Evolutionary conservation across 1,140 invertebrate species (phyloP).

Genomic region (Atta colombica): DNA sequence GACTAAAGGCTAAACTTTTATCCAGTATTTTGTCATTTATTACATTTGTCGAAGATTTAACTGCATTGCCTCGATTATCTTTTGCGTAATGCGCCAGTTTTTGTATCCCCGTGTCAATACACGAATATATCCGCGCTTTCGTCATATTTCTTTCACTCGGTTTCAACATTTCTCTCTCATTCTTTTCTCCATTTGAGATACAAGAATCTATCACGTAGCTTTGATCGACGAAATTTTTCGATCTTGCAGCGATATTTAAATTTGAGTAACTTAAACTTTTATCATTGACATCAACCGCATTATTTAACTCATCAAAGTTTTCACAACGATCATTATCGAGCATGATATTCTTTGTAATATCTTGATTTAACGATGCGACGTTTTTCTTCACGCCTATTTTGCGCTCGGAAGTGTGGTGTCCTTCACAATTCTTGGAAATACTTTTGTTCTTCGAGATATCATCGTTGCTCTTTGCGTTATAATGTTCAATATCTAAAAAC

Average conservation of each 20-base stretch:
- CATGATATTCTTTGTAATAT: background rate
- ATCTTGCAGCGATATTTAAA: slow-evolving; percentile 1
- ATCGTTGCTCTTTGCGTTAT: background rate
- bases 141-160: background rate
- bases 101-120: background rate
- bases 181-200: background rate
- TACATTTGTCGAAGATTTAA: background rate
- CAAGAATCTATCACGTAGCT: background rate
- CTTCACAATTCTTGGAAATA: background rate
- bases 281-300: background rate
- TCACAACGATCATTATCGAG: background rate
- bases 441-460: background rate
- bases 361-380: background rate
- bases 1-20: background rate
- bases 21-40: background rate
- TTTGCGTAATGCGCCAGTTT: background rate
- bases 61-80: background rate
- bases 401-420: background rate
- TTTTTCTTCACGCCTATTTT: background rate
- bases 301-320: background rate
- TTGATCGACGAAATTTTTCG: background rate
- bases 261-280: background rate
- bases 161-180: background rate
- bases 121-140: background rate
- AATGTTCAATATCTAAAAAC: background rate